A percentile compares a stretch with the other conserved stretches of the same genome.
Conservation (phyloP, 2,888 invertebrate species). For the Celastrina argiolus region DNA sequence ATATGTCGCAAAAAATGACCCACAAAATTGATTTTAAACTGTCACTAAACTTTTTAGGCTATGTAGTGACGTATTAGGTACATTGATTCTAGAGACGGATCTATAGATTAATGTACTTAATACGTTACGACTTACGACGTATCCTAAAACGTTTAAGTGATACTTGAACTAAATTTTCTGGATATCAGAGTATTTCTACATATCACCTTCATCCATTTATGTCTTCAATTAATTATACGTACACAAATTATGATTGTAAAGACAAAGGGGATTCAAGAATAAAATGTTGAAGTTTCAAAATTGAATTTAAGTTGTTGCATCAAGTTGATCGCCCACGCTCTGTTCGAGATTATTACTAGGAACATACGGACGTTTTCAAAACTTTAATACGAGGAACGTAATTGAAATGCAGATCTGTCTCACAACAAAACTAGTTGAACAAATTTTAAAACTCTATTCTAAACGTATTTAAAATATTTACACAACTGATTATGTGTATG, state of each 20-base stretch:
- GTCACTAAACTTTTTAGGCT: too few species aligned
- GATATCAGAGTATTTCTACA: too few species aligned
- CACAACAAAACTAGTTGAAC: neutral
- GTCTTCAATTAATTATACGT: too few species aligned
- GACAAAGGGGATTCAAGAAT: neutral
- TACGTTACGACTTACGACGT: too few species aligned
- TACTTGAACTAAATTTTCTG: too few species aligned
- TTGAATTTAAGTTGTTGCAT: neutral
- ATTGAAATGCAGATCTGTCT: constrained; percentile 9
- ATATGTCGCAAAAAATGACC: too few species aligned
- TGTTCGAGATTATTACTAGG: neutral
- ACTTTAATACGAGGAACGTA: constrained; percentile 9
- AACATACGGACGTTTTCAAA: constrained; percentile 3
- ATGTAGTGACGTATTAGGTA: too few species aligned
- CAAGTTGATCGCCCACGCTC: constrained; percentile 6
- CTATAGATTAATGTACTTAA: too few species aligned
- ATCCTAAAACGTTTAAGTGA: too few species aligned
- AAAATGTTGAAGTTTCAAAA: constrained; percentile 2
- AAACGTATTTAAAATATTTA: neutral
- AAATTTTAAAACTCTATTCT: neutral
- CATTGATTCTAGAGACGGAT: too few species aligned
- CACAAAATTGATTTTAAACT: too few species aligned
- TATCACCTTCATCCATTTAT: too few species aligned
- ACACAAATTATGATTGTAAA: neutral
- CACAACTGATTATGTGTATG: neutral